These are phyloP conservation scores for Drosophila quasianomalipes DNA, from an alignment of 2,888 invertebrate genomes.

Conservation along the genomic window DNA sequence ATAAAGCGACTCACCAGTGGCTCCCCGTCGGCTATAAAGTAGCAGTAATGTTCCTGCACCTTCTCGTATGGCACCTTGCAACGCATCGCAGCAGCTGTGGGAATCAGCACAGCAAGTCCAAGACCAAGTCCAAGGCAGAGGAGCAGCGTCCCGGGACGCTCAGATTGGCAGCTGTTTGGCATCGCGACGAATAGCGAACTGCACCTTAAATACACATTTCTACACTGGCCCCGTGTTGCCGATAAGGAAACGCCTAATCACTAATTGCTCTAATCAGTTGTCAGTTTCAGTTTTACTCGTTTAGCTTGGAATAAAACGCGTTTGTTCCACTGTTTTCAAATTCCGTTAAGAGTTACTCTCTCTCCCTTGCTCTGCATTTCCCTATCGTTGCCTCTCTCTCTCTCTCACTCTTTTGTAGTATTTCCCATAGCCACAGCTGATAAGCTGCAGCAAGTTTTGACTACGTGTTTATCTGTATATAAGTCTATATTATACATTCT, in stretches of 20 bases:
- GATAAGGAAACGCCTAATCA: not conserved
- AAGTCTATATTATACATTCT: not conserved
- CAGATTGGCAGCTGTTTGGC: slow-evolving; percentile 38
- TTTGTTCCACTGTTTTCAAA: not conserved
- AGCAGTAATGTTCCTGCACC: slow-evolving; percentile 66
- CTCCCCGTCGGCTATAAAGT: slow-evolving; percentile 49
- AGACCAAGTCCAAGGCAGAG: slow-evolving; percentile 13
- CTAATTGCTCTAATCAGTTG: slow-evolving; percentile 20
- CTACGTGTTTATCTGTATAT: not conserved
- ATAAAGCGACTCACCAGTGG: slow-evolving; percentile 54
- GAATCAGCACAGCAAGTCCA: slow-evolving; percentile 2
- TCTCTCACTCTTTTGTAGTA: not conserved
- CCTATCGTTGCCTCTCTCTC: not conserved
- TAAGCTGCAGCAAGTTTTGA: not conserved
- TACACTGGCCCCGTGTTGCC: not conserved
- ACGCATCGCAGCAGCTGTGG: slow-evolving; percentile 30
- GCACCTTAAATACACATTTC: slow-evolving; percentile 26
- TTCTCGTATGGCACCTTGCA: slow-evolving; percentile 65
- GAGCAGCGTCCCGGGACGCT: not conserved
- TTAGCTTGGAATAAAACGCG: not conserved
- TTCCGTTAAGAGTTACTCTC: not conserved
- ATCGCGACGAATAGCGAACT: slow-evolving; percentile 46
- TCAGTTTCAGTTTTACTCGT: not conserved
- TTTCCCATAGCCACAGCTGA: not conserved
- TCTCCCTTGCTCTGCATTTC: not conserved